phyloP scores from a whole-genome alignment of 2,113 vertebrate species.

The Mesocricetus auratus region DNA sequence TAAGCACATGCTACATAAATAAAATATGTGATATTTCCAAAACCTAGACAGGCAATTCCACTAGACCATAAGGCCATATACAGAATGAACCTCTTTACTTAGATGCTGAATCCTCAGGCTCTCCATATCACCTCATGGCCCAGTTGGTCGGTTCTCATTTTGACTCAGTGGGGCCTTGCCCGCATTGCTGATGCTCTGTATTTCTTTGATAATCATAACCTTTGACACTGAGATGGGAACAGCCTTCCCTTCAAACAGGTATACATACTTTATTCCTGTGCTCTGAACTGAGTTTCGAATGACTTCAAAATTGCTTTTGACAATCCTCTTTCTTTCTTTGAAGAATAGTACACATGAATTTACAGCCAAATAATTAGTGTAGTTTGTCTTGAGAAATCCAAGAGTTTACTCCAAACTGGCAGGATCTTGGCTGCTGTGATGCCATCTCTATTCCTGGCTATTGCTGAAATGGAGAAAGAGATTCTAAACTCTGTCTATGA shows the following conservation, averaged over 20 bases:
- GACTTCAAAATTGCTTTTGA: background rate
- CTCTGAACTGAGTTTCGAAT: background rate
- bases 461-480: background rate
- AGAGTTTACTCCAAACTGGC: background rate
- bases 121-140: too few species aligned
- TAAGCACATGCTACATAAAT: background rate
- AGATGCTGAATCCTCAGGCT: background rate
- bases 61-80: background rate
- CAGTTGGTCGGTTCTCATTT: too few species aligned
- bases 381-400: background rate
- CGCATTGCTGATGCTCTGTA: too few species aligned
- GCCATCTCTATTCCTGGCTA: background rate
- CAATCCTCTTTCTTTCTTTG: background rate
- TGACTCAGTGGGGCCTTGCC: accelerated
- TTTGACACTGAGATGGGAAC: background rate
- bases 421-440: background rate
- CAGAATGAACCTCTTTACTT: background rate
- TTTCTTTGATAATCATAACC: background rate
- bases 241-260: accelerated
- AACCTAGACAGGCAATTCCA: background rate
- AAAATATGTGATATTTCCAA: background rate
- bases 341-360: background rate
- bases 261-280: background rate
- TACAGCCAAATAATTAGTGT: background rate
- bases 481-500: background rate